Evolutionary conservation across 2,113 vertebrate species (phyloP), one percentile per base, ranked within the genome.

Genomic region (Pleuronectes platessa): DNA sequence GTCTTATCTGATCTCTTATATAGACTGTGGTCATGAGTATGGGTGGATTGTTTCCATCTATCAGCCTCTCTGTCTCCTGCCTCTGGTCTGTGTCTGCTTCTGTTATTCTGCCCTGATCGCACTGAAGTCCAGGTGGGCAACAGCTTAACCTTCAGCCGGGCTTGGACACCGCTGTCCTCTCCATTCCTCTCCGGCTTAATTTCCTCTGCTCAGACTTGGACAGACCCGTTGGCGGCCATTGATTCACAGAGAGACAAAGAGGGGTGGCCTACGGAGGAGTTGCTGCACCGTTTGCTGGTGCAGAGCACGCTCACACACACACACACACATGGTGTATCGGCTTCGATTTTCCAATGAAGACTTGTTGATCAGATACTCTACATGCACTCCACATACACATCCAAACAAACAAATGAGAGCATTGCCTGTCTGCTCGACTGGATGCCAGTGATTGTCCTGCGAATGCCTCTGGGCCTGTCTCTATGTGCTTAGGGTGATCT

Each of bases 161-260:
- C 56, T 45, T 14, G 18, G 49, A 40, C 40, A 17, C 24, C 27
- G 61, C 61, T 66, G 26, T 72, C 64, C 26, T 64, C 67, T 78
- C 54, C 18, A 18, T 74, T 83, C 65, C 45, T 56, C 68, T 68
- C 61, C 45, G 37, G 68, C 78, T 83, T 82, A 21, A 76, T 85
- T 80, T 76, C 56, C 78, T 81, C 42, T 47, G 70, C 13, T 75
- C 77, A 64, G 63, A 77, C 63, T 81, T 75, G 60, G 73, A 87
- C 56, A 70, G 71, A 64, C 68, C 61, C 76, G 1, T 68, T 42
- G 23, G 62, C 83, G 65, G 69, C 42, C 53, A 68, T 67, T 75
- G 68, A 86, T 78, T 73, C 47, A 31, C 61, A 67, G 60, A 31
- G 68, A 79, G 73, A 70, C 55, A 77, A 65, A 80, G 31, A 71